Evolutionary conservation across 53 echinoderm and acorn worm species (phyloP).

Genomic region (Apostichopus leukothele): DNA sequence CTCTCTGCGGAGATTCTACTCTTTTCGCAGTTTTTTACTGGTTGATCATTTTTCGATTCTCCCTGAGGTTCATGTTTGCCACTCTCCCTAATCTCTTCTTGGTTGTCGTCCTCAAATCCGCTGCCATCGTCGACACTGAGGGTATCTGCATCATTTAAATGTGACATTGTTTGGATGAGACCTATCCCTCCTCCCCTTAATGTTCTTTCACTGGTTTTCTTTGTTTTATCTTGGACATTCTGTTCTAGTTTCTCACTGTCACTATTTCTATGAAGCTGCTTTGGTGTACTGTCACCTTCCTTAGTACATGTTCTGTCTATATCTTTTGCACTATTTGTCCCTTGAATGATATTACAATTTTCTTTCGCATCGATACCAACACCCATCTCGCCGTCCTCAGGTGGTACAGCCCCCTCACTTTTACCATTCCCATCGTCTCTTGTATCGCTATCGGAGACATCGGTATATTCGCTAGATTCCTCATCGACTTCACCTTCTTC

Average conservation of each 20-base stretch:
- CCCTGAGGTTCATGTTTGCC: neutral
- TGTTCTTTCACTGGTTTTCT: no score
- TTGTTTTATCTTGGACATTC: neutral
- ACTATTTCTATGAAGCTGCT: no score
- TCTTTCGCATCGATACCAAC: neutral
- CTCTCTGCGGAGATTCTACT: no score
- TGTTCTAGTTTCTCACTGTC: neutral
- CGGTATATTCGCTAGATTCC: conserved; percentile 31
- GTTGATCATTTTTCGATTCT: neutral
- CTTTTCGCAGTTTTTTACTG: no score
- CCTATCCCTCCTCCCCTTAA: neutral
- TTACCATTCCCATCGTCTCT: neutral
- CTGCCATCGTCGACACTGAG: conserved; percentile 5
- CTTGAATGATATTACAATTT: neutral
- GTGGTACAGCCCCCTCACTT: neutral
- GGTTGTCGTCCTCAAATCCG: neutral
- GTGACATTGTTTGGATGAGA: neutral
- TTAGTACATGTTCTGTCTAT: no score
- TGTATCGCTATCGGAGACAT: conserved; percentile 18
- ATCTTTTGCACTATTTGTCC: neutral
- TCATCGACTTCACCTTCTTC: conserved; percentile 42
- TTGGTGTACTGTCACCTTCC: no score
- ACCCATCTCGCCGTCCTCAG: neutral
- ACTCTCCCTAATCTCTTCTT: neutral
- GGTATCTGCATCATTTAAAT: neutral